phyloP scores from a whole-genome alignment of 2,888 invertebrate genomes.

The Diaphora mendica region DNA sequence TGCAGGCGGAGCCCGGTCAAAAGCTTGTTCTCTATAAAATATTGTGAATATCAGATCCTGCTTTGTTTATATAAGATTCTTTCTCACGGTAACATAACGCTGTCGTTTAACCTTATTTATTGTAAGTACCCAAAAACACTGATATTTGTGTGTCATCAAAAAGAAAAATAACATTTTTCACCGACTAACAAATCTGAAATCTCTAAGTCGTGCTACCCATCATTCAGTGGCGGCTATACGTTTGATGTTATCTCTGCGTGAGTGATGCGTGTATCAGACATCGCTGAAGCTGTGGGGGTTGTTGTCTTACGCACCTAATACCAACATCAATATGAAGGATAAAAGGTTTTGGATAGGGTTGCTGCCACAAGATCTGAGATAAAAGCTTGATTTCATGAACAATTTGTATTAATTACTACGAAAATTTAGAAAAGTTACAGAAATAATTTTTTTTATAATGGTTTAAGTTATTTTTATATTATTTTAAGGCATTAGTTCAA shows the following conservation, averaged over 20 bases:
- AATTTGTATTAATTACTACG: not conserved
- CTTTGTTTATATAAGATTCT: not conserved
- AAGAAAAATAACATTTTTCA: not conserved
- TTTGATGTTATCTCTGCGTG: conserved; percentile 43
- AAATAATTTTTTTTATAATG: not conserved
- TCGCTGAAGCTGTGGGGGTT: conserved; percentile 13
- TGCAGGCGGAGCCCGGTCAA: no score
- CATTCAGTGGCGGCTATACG: conserved; percentile 9
- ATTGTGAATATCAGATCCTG: not conserved
- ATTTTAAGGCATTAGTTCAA: no score
- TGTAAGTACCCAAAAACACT: not conserved
- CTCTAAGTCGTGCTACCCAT: not conserved
- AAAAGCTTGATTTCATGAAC: not conserved
- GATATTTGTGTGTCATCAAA: not conserved
- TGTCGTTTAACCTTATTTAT: not conserved
- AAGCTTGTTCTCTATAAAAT: not conserved
- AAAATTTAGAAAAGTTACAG: not conserved
- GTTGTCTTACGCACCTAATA: conserved; percentile 37
- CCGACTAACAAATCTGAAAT: not conserved
- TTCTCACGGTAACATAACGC: not conserved
- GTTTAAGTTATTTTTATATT: no score
- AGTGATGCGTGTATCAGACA: conserved; percentile 36
- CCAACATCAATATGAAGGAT: conserved; percentile 35
- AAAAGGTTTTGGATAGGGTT: conserved; percentile 17
- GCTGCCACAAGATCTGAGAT: not conserved